phyloP scores from a whole-genome alignment of 1,140 invertebrate species.

The Drosophila funebris region DNA sequence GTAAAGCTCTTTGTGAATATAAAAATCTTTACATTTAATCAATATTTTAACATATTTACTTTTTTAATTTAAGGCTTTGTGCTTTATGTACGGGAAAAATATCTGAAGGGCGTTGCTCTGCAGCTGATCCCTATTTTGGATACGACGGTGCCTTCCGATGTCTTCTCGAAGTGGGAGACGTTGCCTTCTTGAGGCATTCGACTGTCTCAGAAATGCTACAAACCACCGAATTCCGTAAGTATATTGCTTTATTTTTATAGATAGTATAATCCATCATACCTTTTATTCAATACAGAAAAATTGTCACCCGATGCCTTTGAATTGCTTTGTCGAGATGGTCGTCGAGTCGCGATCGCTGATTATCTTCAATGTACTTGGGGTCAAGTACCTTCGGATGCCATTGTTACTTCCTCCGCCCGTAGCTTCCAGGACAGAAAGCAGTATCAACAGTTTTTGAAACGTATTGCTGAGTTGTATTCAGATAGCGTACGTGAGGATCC shows the following conservation, averaged over 20 bases:
- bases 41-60: neutral
- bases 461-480: constrained; percentile 85
- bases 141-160: constrained; percentile 96
- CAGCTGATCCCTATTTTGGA: constrained; percentile 94
- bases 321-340: constrained; percentile 94
- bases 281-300: constrained; percentile 81
- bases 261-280: neutral
- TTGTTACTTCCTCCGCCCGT: constrained; percentile 93
- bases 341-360: constrained; percentile 87
- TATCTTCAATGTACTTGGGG: constrained; percentile 95
- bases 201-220: constrained; percentile 90
- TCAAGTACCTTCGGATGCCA: constrained; percentile 91
- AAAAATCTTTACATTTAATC: neutral
- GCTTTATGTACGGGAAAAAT: constrained; percentile 92
- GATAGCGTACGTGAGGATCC: constrained; percentile 58
- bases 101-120: constrained; percentile 91
- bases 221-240: constrained; percentile 86
- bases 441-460: constrained; percentile 87
- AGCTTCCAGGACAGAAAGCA: constrained; percentile 85
- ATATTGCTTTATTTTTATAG: neutral
- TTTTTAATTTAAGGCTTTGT: constrained; percentile 87
- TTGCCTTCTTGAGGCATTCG: constrained; percentile 96
- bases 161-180: constrained; percentile 93
- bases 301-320: constrained; percentile 90
- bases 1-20: neutral